Percentiles rank a stretch among this genome's conserved stretches.
These are phyloP conservation scores for Thecophora atra DNA, from an alignment of 2,888 invertebrate genomes.

Conservation along the genomic window DNA sequence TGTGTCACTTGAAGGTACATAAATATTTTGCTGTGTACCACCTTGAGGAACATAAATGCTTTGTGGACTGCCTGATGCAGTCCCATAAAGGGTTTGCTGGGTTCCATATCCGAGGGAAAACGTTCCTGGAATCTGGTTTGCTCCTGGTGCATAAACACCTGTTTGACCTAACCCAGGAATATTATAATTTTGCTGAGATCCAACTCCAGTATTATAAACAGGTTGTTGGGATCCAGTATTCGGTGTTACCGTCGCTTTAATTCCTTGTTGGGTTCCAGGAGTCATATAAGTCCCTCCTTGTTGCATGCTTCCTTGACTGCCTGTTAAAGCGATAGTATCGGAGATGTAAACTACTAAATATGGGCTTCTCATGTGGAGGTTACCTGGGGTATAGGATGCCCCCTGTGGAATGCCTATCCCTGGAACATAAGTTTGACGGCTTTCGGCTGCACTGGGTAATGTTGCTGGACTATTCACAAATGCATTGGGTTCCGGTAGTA, in stretches of 20 bases:
- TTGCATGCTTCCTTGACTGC: not conserved
- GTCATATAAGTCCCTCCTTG: not conserved
- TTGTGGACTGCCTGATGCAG: slow-evolving; percentile 37
- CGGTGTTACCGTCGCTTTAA: not conserved
- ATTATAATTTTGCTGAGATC: slow-evolving; percentile 16
- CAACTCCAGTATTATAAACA: not conserved
- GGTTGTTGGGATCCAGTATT: not conserved
- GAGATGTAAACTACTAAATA: not conserved
- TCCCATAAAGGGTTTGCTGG: slow-evolving; percentile 30
- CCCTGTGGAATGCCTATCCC: slow-evolving; percentile 1
- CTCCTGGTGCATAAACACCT: slow-evolving; percentile 21
- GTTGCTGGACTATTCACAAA: not conserved
- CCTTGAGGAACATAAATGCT: slow-evolving; percentile 32
- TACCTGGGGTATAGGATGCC: not conserved
- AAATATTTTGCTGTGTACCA: slow-evolving; percentile 34
- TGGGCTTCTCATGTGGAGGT: not conserved
- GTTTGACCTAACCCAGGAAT: slow-evolving; percentile 28
- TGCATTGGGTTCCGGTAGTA: not conserved
- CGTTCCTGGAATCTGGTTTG: slow-evolving; percentile 22
- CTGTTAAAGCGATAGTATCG: not conserved
- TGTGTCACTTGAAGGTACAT: slow-evolving; percentile 7
- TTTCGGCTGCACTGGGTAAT: not conserved
- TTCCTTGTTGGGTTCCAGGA: slow-evolving; percentile 14
- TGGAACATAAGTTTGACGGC: no score
- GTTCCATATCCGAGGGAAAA: slow-evolving; percentile 17